phyloP scores from a whole-genome alignment of 1,140 invertebrate genomes.

The Drosophila guanche region DNA sequence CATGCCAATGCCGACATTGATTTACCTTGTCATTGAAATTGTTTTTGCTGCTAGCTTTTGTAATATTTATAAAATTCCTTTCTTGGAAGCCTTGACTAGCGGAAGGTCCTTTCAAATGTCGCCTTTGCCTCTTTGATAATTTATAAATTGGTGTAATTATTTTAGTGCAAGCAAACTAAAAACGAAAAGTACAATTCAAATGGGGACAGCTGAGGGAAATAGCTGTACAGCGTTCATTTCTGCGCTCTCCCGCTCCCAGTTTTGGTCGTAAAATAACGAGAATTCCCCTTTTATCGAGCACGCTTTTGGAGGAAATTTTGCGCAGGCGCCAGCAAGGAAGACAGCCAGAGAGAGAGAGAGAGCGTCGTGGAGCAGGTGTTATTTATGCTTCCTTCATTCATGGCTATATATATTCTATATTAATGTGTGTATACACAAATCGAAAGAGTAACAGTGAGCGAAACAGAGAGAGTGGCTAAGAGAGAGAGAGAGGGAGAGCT shows the following conservation, averaged over 20 bases:
- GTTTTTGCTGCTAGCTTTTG: constrained; percentile 5
- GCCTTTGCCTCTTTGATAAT: constrained; percentile 67
- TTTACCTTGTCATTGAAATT: constrained; percentile 44
- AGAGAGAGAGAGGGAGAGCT: constrained; percentile 2
- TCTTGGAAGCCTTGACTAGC: constrained; percentile 41
- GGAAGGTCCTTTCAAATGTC: constrained; percentile 65
- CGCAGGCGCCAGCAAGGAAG: constrained; percentile 33
- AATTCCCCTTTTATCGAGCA: constrained; percentile 41
- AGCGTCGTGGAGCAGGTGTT: constrained; percentile 43
- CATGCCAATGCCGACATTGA: constrained; percentile 27
- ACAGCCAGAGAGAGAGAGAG: not conserved
- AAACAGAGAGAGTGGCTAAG: not conserved
- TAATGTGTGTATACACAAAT: constrained; percentile 50
- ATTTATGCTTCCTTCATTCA: constrained; percentile 52
- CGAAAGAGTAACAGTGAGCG: not conserved
- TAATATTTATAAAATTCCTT: constrained; percentile 1
- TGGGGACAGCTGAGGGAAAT: constrained; percentile 48
- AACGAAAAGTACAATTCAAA: constrained; percentile 26
- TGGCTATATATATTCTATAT: constrained; percentile 42
- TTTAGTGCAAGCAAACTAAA: constrained; percentile 35
- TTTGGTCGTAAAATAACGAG: constrained; percentile 43
- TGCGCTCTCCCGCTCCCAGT: constrained; percentile 41
- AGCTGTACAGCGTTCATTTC: constrained; percentile 73
- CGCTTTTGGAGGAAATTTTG: constrained; percentile 31
- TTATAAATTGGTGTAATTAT: constrained; percentile 77